Evolutionary conservation across 2,113 vertebrate species (phyloP), one percentile per base, ranked within the genome.

Genomic region (Crypturellus undulatus): DNA sequence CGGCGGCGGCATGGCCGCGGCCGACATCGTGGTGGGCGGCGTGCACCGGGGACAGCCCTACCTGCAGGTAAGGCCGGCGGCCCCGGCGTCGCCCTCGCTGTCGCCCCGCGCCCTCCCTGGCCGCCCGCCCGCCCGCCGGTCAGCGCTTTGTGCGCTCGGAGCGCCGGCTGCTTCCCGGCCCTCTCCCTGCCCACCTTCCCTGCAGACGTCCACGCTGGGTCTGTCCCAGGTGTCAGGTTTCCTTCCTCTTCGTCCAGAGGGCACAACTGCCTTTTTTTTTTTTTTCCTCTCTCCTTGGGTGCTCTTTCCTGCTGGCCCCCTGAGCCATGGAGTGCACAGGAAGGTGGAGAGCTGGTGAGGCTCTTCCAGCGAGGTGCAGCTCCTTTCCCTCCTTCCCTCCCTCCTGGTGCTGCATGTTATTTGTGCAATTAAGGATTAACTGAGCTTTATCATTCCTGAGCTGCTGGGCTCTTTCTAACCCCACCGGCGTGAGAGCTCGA

Each of bases 21-120:
- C 98, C 0, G 98, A 99, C 96, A 97, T 99, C 94, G 98, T 98
- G 88, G 97, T 99, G 94, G 98, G 98, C 52, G 98, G 98, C 17
- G 98, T 99, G 83, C 97, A 97, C 79, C 92, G 96, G 67, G 98
- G 98, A 32, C 97, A 97, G 79, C 98, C 98, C 69, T 99, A 99
- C 86, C 97, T 99, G 40, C 98, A 98, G 98, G 98, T 99, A 96
- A 98, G 96, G 38, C 36, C 58, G 49, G 69, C 51, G 68, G 79
- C 21, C 18, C 47, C 19, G 45, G 16, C 45, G 42, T 45, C 19
- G 47, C 45, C 45, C 45, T 18, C 45, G 45, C 47, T 7, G 9
- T 20, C 19, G 47, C 47, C 20, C 47, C 47, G 47, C 47, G 47
- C 18, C 21, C 10, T 8, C 47, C 47, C 47, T 19, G n/a, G n/a